phyloP scores from a whole-genome alignment of 1,140 invertebrate species.

The Drosophila bocki region DNA sequence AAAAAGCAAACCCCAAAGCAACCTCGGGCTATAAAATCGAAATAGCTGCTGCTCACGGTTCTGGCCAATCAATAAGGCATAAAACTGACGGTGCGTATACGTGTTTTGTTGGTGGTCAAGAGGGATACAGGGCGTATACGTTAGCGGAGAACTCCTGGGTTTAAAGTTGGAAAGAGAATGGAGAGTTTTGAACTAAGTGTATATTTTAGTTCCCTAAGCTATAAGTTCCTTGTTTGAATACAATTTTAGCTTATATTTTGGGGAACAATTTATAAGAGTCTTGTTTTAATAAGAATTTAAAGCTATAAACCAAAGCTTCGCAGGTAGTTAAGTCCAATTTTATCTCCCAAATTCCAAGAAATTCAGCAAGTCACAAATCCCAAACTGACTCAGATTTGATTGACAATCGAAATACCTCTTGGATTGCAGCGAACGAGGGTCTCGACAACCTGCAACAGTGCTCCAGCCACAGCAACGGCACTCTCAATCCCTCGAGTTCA shows the following conservation, averaged over 20 bases:
- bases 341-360: slow-evolving; percentile 1
- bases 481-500: slow-evolving; percentile 46
- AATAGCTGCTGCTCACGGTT: slow-evolving; percentile 24
- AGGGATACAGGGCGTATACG: slow-evolving; percentile 39
- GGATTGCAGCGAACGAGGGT: slow-evolving; percentile 21
- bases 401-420: slow-evolving; percentile 44
- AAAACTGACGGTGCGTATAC: slow-evolving; percentile 32
- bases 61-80: slow-evolving; percentile 69
- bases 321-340: background rate
- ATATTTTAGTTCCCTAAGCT: background rate
- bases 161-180: background rate
- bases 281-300: too few species aligned
- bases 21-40: slow-evolving; percentile 43
- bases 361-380: slow-evolving; percentile 4
- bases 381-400: slow-evolving; percentile 23
- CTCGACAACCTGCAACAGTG: slow-evolving; percentile 31
- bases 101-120: slow-evolving; percentile 1
- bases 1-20: slow-evolving; percentile 47
- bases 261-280: too few species aligned
- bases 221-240: background rate
- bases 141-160: background rate
- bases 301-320: too few species aligned
- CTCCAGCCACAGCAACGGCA: background rate
- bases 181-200: background rate
- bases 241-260: too few species aligned